Percentiles rank a stretch among this genome's conserved stretches.
phyloP scores from a whole-genome alignment of 2,888 invertebrate genomes.

The Steinernema carpocapsae region DNA sequence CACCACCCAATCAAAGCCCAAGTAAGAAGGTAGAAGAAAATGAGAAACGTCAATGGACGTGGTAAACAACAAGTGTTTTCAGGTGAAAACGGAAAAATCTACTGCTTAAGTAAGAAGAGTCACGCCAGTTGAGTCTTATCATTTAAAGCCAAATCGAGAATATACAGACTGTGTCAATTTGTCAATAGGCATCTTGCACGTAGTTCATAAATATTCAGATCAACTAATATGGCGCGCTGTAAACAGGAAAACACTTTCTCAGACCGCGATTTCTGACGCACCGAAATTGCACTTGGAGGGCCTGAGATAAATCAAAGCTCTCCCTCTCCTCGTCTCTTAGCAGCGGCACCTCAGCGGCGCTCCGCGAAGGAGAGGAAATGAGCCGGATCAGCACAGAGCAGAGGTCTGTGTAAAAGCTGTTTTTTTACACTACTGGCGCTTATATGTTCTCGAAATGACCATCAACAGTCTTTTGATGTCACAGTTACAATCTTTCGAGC shows the following conservation, averaged over 20 bases:
- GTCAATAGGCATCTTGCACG: too few species aligned
- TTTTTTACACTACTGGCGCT: slow-evolving; percentile 16
- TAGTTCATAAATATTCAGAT: background rate
- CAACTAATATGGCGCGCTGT: background rate
- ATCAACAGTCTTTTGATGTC: background rate
- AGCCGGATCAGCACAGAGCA: background rate
- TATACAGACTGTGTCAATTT: background rate
- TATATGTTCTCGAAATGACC: background rate
- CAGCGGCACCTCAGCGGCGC: background rate
- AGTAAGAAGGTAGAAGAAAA: too few species aligned
- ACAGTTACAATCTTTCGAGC: too few species aligned
- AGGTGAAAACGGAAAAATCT: slow-evolving; percentile 17
- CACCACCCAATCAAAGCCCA: too few species aligned
- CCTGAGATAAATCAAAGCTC: background rate
- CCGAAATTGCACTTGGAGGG: slow-evolving; percentile 17
- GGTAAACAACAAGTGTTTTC: slow-evolving; percentile 27
- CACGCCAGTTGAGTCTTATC: slow-evolving; percentile 25
- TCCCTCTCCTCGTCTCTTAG: background rate
- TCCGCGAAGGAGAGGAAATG: background rate
- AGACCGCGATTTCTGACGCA: too few species aligned
- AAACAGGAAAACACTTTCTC: background rate
- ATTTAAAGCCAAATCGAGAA: slow-evolving; percentile 1
- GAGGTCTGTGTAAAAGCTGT: background rate
- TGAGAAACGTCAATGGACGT: background rate
- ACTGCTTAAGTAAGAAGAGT: background rate